A percentile compares a stretch with the other conserved stretches of the same genome.
phyloP scores from a whole-genome alignment of 2,113 vertebrate genomes.

The Serilophus lunatus region DNA sequence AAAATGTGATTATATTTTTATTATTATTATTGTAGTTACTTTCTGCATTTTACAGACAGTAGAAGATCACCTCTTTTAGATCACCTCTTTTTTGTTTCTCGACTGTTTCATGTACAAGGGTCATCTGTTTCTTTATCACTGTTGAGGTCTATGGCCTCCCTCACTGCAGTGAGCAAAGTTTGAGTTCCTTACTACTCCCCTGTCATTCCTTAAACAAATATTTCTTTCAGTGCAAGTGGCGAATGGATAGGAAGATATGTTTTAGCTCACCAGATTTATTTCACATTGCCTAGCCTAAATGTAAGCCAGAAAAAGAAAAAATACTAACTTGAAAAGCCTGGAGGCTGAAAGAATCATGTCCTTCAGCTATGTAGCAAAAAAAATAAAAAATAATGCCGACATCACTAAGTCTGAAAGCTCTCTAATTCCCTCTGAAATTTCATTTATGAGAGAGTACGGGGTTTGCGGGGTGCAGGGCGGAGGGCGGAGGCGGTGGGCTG shows the following conservation, averaged over 20 bases:
- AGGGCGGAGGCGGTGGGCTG: too few relatives aligned
- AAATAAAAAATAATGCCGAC: background rate
- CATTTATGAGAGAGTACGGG: too few relatives aligned
- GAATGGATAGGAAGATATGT: background rate
- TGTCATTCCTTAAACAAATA: background rate
- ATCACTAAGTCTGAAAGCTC: background rate
- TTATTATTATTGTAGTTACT: background rate
- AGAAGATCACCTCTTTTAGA: background rate
- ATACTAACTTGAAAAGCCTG: background rate
- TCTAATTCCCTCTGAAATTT: background rate
- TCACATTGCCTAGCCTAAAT: background rate
- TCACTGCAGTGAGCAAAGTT: background rate
- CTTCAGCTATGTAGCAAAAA: background rate
- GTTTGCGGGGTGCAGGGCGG: too few relatives aligned
- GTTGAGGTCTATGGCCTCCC: background rate
- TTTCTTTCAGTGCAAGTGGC: background rate
- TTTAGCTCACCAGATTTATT: background rate
- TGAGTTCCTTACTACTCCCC: background rate
- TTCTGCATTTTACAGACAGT: background rate
- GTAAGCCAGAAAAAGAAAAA: background rate
- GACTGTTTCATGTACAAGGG: background rate
- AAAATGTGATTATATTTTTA: background rate
- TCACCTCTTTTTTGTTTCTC: background rate
- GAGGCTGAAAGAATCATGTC: background rate
- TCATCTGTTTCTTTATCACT: background rate